Evolutionary conservation across 2,797 vertebrate species (phyloP).

Genomic region (Dendrocincla fuliginosa): DNA sequence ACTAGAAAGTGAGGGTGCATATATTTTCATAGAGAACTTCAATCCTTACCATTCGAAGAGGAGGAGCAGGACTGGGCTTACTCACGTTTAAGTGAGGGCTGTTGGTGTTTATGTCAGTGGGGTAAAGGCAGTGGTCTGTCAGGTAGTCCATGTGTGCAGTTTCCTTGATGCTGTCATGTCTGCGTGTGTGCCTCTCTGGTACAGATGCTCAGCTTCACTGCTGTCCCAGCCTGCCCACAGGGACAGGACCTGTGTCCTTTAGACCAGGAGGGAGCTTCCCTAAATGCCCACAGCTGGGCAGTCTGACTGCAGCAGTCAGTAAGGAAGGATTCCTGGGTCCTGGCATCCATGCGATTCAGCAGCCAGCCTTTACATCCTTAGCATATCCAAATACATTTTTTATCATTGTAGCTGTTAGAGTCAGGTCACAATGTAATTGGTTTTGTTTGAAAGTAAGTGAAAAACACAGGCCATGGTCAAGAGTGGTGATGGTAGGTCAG

Average conservation of each 20-base stretch:
- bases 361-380: background rate
- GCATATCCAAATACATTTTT: background rate
- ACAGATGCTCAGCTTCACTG: background rate
- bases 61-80: background rate
- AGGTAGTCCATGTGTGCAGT: accelerated
- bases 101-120: background rate
- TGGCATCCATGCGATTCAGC: background rate
- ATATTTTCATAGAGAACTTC: background rate
- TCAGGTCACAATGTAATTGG: background rate
- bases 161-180: background rate
- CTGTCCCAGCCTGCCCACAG: background rate
- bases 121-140: background rate
- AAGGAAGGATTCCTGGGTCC: background rate
- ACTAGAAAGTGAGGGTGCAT: background rate
- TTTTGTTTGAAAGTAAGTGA: background rate
- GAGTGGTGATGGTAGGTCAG: background rate
- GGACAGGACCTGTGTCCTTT: background rate
- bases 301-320: background rate
- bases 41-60: background rate
- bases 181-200: background rate
- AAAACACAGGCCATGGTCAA: background rate
- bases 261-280: background rate
- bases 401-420: background rate
- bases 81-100: background rate
- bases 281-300: accelerated